Base-by-base conservation (phyloP, 1,140 invertebrate genomes). In the Drosophila ambigua region DNA sequence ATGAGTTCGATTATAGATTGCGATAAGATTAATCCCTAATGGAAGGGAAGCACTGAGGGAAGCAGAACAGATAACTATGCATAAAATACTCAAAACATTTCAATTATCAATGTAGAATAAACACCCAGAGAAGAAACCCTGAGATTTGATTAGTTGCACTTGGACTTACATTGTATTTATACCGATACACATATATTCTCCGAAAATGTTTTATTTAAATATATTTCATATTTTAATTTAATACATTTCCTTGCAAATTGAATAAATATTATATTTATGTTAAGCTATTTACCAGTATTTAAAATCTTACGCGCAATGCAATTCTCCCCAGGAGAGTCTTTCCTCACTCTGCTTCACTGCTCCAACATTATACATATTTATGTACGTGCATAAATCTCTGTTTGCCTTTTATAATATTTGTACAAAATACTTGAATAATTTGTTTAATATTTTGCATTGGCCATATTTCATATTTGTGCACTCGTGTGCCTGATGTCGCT, bases 391-490 rank as follows among this genome's bases (percentile, higher is more conserved):
- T 20, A 1, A 20, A 20, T 7, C 2, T 0, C 28, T 31, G 6
- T 31, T 9, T 13, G 49, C 13, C 24, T 39, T 6, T n/a, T 5
- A 11, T 28, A 11, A 15, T 49, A n/a, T 44, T 26, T 26, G 2
- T 13, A 28, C 58, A 26, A 67, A 45, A 5, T 28, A 39, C n/a
- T 35, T 26, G 11, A 45, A 51, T 51, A 51, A 51, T 46, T 50
- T 62, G 20, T 11, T 35, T 5, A 5, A 8, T 46, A 48, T 54
- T 65, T 39, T 39, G 39, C 49, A 43, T 24, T 49, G 16, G 43
- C 51, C 64, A 69, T 45, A 57, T 49, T 43, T 68, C 5, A 39
- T n/a, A 55, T 41, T 60, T 43, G 41, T 57, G 66, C 50, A 49
- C 28, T 67, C 55, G 63, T 43, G 67, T 65, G 65, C 6, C 35